These are phyloP conservation scores for Meiosimyza platycephala DNA, from an alignment of 2,888 invertebrate genomes.

Conservation along the genomic window DNA sequence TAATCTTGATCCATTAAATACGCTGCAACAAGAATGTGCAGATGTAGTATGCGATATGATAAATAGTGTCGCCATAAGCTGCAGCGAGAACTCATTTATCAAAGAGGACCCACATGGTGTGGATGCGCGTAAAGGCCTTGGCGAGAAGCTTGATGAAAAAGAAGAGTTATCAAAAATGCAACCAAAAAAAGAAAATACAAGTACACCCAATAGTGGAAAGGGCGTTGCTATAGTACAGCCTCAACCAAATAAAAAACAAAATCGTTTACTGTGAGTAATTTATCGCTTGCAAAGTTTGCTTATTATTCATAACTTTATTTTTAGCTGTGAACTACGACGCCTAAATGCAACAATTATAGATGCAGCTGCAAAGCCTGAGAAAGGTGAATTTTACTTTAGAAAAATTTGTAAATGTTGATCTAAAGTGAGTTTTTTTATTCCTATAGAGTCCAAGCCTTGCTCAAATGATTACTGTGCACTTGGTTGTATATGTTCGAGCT, in stretches of 20 bases:
- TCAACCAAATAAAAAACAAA: slow-evolving; percentile 52
- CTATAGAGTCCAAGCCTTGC: slow-evolving; percentile 66
- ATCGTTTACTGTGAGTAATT: slow-evolving; percentile 57
- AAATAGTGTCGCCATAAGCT: slow-evolving; percentile 72
- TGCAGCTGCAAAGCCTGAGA: slow-evolving; percentile 58
- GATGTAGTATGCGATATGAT: slow-evolving; percentile 70
- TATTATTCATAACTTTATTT: slow-evolving; percentile 29
- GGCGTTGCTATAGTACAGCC: slow-evolving; percentile 29
- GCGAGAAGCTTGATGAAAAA: background rate
- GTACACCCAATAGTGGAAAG: slow-evolving; percentile 35
- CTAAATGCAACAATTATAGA: slow-evolving; percentile 77
- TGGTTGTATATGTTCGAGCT: slow-evolving; percentile 77
- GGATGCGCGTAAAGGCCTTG: slow-evolving; percentile 25
- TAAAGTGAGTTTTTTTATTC: background rate
- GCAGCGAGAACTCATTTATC: slow-evolving; percentile 70
- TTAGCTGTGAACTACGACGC: slow-evolving; percentile 70
- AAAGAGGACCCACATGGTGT: slow-evolving; percentile 53
- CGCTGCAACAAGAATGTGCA: slow-evolving; percentile 58
- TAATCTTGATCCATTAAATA: slow-evolving; percentile 44
- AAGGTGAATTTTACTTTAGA: slow-evolving; percentile 47
- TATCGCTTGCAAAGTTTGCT: background rate
- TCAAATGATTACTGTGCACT: slow-evolving; percentile 71
- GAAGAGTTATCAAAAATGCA: background rate
- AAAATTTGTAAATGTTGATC: background rate
- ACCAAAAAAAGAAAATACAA: background rate